These are phyloP conservation scores for Salpingus planirostris DNA, from an alignment of 2,888 invertebrate genomes.

Conservation along the genomic window DNA sequence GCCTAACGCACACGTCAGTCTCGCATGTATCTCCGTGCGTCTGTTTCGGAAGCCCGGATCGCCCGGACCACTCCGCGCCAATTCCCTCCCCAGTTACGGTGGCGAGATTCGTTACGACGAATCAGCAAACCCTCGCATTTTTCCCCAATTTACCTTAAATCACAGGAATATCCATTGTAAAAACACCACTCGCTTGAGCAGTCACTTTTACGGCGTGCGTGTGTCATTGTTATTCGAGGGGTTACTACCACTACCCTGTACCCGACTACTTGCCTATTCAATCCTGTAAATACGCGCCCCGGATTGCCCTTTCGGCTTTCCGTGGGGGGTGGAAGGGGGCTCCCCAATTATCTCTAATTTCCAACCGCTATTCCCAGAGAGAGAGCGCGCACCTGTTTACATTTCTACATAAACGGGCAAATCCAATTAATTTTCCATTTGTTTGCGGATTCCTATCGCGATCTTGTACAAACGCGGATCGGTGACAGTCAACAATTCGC, in stretches of 20 bases:
- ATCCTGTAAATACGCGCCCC: background rate
- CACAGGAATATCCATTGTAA: too few species aligned
- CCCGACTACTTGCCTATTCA: constrained; percentile 1
- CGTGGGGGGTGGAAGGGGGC: too few species aligned
- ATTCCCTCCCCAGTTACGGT: too few species aligned
- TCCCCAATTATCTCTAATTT: constrained; percentile 3
- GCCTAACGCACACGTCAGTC: constrained; percentile 32
- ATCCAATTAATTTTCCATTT: constrained; percentile 11
- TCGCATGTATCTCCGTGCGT: too few species aligned
- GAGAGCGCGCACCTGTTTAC: constrained; percentile 13
- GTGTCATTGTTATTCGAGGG: constrained; percentile 3
- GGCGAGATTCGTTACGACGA: too few species aligned
- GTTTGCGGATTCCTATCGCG: constrained; percentile 7
- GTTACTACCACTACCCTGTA: background rate
- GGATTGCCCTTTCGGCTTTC: constrained; percentile 2
- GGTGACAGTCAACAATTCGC: too few species aligned
- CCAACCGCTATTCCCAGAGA: constrained; percentile 2
- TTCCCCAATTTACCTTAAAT: too few species aligned
- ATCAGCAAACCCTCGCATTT: too few species aligned
- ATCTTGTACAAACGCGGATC: too few species aligned
- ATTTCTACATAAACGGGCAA: constrained; percentile 7
- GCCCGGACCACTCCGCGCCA: too few species aligned
- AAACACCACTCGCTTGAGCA: background rate
- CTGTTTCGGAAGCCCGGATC: too few species aligned
- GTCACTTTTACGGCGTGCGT: background rate